Evolutionary conservation across 2,888 invertebrate species (phyloP), one percentile per base, ranked within the genome.

Genomic region (Drosophila ustulata): DNA sequence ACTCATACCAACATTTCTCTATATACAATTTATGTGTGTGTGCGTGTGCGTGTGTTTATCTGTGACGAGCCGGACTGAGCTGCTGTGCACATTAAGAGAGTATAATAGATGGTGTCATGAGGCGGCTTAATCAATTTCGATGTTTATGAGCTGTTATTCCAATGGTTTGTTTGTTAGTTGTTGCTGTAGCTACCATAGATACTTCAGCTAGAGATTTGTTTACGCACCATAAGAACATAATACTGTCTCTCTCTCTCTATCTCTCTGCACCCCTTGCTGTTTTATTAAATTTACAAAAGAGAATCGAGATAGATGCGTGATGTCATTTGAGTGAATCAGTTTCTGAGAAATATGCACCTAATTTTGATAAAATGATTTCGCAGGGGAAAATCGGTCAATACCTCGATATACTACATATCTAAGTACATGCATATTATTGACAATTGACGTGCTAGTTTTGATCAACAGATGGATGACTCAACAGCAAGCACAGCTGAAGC

Each of bases 401-500:
- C 41, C 13, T 8, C 11, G 18, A 28, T 18, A 46, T 18, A 26
- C 23, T 30, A 45, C 25, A 25, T 18, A 11, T 39, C 13, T 18
- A n/a, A 8, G 32, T 4, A 30, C 28, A 39, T 6, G 30, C 13
- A 23, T 7, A 13, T 47, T 28, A 58, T 18, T 45, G n/a, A 9
- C 50, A 61, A 52, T 51, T 47, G 39, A 65, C 50, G 43, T 55
- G 32, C 11, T 11, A 13, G 13, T 49, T 45, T 4, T 55, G 47
- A 66, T 66, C 71, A 43, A 30, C 53, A 47, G 57, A 18, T 57
- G 50, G 2, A 59, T 75, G 75, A 75, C 26, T 75, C 75, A 76
- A 63, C 49, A 32, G 8, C 67, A 37, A 23, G 41, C 18, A 7
- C 11, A 34, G 13, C 37, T 50, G 50, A 8, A 50, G n/a, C 28